A percentile compares a stretch with the other conserved stretches of the same genome.
phyloP scores from a whole-genome alignment of 2,113 vertebrate species.

The Cettia cetti region DNA sequence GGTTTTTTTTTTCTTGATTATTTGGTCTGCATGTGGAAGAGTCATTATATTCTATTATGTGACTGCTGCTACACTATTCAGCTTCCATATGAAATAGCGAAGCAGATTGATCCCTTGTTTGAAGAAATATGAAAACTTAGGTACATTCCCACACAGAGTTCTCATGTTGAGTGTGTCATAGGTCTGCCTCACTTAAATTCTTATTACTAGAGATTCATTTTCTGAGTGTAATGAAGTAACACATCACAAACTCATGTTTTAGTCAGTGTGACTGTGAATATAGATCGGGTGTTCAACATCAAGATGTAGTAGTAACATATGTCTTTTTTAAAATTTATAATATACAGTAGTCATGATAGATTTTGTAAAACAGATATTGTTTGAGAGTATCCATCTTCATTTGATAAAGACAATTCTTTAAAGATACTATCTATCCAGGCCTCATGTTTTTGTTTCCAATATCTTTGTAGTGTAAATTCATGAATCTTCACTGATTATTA shows the following conservation, averaged over 20 bases:
- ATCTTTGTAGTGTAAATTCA: neutral
- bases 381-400: neutral
- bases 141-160: neutral
- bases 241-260: conserved; percentile 62
- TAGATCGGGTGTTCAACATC: conserved; percentile 15
- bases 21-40: neutral
- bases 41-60: neutral
- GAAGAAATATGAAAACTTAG: neutral
- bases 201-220: conserved; percentile 20
- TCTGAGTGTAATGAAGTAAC: conserved; percentile 39
- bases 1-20: neutral
- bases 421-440: neutral
- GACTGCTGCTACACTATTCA: neutral
- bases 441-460: neutral
- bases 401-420: neutral
- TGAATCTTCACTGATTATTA: neutral
- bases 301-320: conserved; percentile 36
- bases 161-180: neutral
- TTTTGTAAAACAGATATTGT: neutral
- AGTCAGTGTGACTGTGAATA: conserved; percentile 56
- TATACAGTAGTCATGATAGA: neutral
- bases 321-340: neutral
- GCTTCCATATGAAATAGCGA: neutral
- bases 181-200: conserved; percentile 30
- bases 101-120: neutral